Conservation (phyloP, 2,797 vertebrate genomes). For the Simalia tracyae region DNA sequence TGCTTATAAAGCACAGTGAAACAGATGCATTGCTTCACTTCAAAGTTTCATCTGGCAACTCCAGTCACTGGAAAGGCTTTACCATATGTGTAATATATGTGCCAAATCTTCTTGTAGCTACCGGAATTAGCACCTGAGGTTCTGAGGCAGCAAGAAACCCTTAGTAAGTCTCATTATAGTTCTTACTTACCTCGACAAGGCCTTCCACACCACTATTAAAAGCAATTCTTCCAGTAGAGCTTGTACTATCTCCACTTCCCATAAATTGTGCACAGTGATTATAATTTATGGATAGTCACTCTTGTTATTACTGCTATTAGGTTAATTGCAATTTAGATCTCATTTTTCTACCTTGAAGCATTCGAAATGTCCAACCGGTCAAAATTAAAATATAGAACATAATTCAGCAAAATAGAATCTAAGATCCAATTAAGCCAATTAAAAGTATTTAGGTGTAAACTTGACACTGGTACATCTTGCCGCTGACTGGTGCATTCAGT, state of each 20-base stretch:
- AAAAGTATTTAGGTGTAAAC: not conserved
- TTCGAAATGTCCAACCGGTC: not conserved
- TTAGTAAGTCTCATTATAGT: not conserved
- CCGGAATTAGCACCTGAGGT: not conserved
- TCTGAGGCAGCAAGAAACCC: not conserved
- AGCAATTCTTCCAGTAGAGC: not conserved
- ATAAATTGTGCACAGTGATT: not conserved
- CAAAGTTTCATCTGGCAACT: not conserved
- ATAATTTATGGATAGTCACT: not conserved
- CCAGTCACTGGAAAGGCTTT: not conserved
- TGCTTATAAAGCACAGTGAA: not conserved
- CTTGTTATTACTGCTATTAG: not conserved
- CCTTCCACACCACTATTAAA: not conserved
- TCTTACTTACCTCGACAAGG: not conserved
- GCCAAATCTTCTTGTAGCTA: not conserved
- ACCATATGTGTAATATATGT: not conserved
- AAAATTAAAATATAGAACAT: not conserved
- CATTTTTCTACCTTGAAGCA: not conserved
- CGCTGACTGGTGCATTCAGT: not conserved
- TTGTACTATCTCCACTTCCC: not conserved
- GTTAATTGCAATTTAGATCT: not conserved
- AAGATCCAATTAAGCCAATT: not conserved
- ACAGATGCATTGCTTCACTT: not conserved
- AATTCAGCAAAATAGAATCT: not conserved
- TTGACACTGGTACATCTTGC: not conserved